phyloP scores from a whole-genome alignment of 2,888 invertebrate genomes.

The Pristionchus entomophagus region DNA sequence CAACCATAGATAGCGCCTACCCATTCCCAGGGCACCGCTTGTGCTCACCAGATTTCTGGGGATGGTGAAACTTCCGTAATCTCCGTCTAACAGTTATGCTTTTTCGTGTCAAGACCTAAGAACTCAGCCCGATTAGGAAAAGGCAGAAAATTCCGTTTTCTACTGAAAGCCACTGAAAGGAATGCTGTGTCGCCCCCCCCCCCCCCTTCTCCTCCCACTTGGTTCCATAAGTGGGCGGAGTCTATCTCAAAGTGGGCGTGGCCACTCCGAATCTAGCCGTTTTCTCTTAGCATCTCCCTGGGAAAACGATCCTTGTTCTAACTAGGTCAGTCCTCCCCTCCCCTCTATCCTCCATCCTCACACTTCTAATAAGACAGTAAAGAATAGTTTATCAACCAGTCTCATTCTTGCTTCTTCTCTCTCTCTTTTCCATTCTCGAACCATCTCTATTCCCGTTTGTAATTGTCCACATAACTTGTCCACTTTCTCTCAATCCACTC shows the following conservation, averaged over 20 bases:
- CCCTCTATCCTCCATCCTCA: not conserved
- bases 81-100: too few relatives aligned
- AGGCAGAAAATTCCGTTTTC: too few relatives aligned
- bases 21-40: too few relatives aligned
- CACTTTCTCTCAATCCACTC: conserved; percentile 15
- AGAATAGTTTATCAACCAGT: not conserved
- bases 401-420: not conserved
- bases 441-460: not conserved
- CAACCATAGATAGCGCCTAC: too few relatives aligned
- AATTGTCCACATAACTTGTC: conserved; percentile 11
- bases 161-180: too few relatives aligned
- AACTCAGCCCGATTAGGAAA: too few relatives aligned
- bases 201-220: not conserved
- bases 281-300: not conserved
- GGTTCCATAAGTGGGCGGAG: conserved; percentile 7
- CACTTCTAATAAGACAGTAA: not conserved
- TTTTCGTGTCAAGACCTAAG: too few relatives aligned
- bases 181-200: too few relatives aligned
- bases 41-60: too few relatives aligned
- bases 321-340: conserved; percentile 16
- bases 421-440: not conserved
- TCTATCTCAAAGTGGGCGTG: conserved; percentile 13
- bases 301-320: conserved; percentile 25
- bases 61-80: too few relatives aligned
- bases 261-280: not conserved